Base-by-base conservation (phyloP, 2,113 vertebrate genomes). In the Myotis davidii region DNA sequence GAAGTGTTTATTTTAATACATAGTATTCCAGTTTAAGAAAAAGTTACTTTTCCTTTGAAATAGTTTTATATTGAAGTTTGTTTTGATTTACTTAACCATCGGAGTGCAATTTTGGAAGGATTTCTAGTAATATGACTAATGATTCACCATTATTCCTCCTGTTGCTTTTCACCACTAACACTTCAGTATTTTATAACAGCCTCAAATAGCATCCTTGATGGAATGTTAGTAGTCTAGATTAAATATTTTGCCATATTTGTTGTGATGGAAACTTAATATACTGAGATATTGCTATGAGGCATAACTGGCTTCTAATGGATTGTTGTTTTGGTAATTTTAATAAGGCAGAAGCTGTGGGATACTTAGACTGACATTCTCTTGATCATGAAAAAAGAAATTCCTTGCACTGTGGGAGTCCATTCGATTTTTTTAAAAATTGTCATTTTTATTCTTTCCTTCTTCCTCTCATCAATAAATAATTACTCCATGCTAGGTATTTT, bases 401-500 rank as follows among this genome's bases (percentile, higher is more conserved):
- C 42, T 72, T 70, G 25, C 13, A 10, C 39, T 90, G 4, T 78
- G 29, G 23, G 72, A 74, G 8, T 90, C 45, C 16, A 0, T 83
- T 67, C 69, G 67, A 82, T 34, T 59, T 87, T 76, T 91, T 92
- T 45, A 92, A 92, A 34, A 74, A 67, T 84, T 84, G 12, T 84
- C n/a, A 18, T 76, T 87, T 88, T 78, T 84, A 56, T 48, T 67
- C 25, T 91, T 93, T 83, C 27, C 39, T 87, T 54, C 32, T 21
- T 88, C 37, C 50, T 89, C 86, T 92, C 3, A 74, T 87, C 65
- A 90, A 17, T 85, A 92, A 89, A 64, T 64, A 69, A 87, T 87
- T 54, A 73, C 29, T 84, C 21, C 17, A 87, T 9, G 20, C 23
- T 79, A 72, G 64, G 17, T 91, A 59, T 91, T 96, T 92, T 94